Evolutionary conservation across 2,888 invertebrate species (phyloP), one percentile per base, ranked within the genome.

Genomic region (Mongoloraphidia duomilia): DNA sequence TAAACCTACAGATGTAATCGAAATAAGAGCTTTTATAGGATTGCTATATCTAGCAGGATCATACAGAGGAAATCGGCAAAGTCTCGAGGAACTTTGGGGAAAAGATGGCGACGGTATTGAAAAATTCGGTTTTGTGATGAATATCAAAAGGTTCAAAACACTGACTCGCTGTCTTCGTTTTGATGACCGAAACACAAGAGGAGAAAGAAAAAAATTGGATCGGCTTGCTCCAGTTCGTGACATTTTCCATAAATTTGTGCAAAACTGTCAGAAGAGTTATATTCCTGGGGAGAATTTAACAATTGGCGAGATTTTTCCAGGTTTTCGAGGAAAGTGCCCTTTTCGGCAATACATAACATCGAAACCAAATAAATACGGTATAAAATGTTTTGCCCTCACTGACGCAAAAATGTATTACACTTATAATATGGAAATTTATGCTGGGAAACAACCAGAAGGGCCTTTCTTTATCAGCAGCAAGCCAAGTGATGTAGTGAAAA

Each of bases 241-340:
- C 14, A 44, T 62, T 12, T 62, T 60, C 50, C 53, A 56, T 47
- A 49, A 49, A 37, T 60, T 64, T 55, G 56, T 62, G n/a, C 37
- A 51, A 40, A 61, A 61, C 48, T 62, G 59, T 43, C 55, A 58
- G 53, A 52, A 54, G 36, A 50, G 44, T 49, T 58, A 58, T 49
- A 49, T 41, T 46, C 42, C 53, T 37, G 57, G 58, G 43, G 52
- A 58, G 50, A 53, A 56, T 52, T 57, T 60, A 11, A 62, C 59
- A 41, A 50, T 59, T 38, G 59, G 60, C 50, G 57, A 59, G 50
- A 58, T 55, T 49, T 43, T 58, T 33, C 52, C 50, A 44, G 54
- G 50, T 42, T 59, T 60, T 47, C 52, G 57, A 49, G 58, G 56
- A 38, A 49, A 55, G n/a, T 63, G 61, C 48, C 36, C 13, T 12